Conservation (phyloP, 2,888 invertebrate genomes). For the Sturmia bella region DNA sequence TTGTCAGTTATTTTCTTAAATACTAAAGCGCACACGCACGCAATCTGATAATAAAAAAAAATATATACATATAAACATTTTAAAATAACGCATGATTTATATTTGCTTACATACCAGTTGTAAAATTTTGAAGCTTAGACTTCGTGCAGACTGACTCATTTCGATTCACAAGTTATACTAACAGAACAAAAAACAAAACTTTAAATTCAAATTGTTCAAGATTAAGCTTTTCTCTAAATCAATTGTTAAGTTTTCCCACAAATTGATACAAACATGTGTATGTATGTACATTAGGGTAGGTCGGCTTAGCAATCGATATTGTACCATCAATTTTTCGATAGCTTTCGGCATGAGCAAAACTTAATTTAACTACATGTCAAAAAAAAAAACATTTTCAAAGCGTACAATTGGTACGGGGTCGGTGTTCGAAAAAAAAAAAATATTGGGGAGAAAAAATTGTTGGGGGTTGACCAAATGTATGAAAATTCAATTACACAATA, state of each 20-base stretch:
- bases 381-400: too few relatives aligned
- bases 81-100: neutral
- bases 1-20: slow-evolving; percentile 65
- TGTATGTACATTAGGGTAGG: neutral
- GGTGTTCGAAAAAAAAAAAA: too few relatives aligned
- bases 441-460: too few relatives aligned
- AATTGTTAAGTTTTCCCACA: slow-evolving; percentile 48
- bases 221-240: slow-evolving; percentile 27
- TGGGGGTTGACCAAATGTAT: too few relatives aligned
- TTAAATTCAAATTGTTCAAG: slow-evolving; percentile 12
- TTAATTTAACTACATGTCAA: too few relatives aligned
- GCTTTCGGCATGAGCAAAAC: too few relatives aligned
- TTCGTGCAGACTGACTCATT: slow-evolving; percentile 63
- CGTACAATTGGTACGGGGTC: too few relatives aligned
- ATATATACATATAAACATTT: neutral
- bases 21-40: slow-evolving; percentile 47
- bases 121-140: slow-evolving; percentile 56
- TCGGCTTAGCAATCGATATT: too few relatives aligned
- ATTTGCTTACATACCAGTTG: slow-evolving; percentile 51
- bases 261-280: neutral
- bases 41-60: slow-evolving; percentile 54
- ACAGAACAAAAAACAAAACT: too few relatives aligned
- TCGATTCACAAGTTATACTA: slow-evolving; percentile 47
- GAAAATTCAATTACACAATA: too few relatives aligned
- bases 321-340: too few relatives aligned